Evolutionary conservation across 2,797 vertebrate species (phyloP), one percentile per base, ranked within the genome.

Genomic region (Helicolenus hilgendorfi): DNA sequence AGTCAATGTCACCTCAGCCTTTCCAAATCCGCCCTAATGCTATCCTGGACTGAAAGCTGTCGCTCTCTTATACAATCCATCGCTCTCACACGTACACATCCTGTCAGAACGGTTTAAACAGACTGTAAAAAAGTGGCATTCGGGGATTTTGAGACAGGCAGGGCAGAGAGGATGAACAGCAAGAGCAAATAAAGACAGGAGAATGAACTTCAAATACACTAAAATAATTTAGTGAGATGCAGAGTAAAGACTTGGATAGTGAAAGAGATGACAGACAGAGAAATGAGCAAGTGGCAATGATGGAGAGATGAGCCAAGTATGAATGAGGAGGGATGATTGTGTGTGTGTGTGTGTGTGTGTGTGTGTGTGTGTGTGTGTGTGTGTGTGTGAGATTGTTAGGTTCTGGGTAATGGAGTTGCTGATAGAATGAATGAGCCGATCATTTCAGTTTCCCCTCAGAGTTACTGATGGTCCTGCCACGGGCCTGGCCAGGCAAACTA

Each of bases 401-500:
- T 81, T 82, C 29, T 72, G 45, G 84, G 85, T 94, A 94, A 94
- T 94, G 60, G 83, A 88, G 72, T 82, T 83, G 77, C 81, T 79
- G 80, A 67, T 38, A 89, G 88, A 89, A 80, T 90, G 90, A 91
- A 83, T 68, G 83, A 94, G 86, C 53, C 22, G 64, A 92, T 94
- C 81, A 90, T 88, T 95, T 94, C 77, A 88, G 91, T 91, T 93
- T 92, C 87, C 89, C 31, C 24, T 70, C n/a, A 24, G 65, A 87
- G 72, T 93, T 87, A 92, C 90, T 90, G 92, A 92, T 89, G 82
- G 85, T 29, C 55, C 87, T 83, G 81, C 93, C 90, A 87, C 22
- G 60, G 77, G 64, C 60, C 29, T 20, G 67, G 71, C 45, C 79
- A 87, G 83, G 77, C 63, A 83, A 76, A 87, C 84, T 86, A 92